Base-by-base conservation (phyloP, 2,797 vertebrate species). In the Pelodytes ibericus region DNA sequence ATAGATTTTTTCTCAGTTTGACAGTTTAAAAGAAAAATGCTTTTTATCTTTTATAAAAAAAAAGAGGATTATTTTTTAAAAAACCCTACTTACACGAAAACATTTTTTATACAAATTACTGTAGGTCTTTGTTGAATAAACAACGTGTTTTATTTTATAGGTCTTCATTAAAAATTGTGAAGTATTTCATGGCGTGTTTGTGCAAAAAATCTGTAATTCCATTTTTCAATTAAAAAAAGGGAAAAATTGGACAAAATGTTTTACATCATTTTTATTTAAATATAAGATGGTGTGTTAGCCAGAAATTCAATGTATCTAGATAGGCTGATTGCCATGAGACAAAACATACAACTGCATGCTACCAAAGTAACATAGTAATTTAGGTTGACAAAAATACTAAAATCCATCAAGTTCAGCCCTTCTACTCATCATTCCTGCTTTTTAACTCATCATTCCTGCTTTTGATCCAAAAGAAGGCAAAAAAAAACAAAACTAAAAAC, bases 191-290 rank as follows among this genome's bases (percentile, higher is more conserved):
- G 56, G 61, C 41, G 18, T 41, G 67, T 72, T 73, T 73, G 70
- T 78, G 70, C 60, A 71, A 68, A 76, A 71, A 61, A 67, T 65
- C n/a, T 64, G 29, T 36, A 30, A 65, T 71, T 57, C 60, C 39
- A 61, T 77, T 75, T 72, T 70, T 74, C 16, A 57, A 65, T 74
- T 53, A 41, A 30, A 77, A 65, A 57, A 58, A 75, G 56, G 60
- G 36, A 30, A n/a, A 22, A 70, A 24, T 5, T 16, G 18, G 71
- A 24, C 6, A 59, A 31, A 33, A 7, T 2, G 10, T 9, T 22
- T 30, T 49, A 10, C 41, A 10, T 44, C 18, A 11, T 44, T 44
- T 36, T 36, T 36, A 20, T 13, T 5, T 39, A 7, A 56, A 36
- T 69, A 33, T 68, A 22, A 24, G 11, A 56, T 39, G 10, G 5